Percentiles rank a stretch among this genome's conserved stretches.
Conservation (phyloP, 1,140 invertebrate species). For the Drosophila leontia region DNA sequence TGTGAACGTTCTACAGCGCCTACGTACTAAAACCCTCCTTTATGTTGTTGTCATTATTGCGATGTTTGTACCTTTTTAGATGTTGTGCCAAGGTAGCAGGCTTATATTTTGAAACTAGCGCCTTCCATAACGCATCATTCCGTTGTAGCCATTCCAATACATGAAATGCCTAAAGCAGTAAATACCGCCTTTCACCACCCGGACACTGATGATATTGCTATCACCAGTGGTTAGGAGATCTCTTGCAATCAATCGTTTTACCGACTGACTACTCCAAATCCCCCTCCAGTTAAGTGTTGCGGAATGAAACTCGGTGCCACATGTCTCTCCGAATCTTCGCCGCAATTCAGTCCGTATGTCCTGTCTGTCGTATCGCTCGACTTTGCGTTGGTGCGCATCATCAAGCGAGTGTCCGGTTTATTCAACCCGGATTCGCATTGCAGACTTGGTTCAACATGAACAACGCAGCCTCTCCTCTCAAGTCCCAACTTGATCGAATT, state of each 20-base stretch:
- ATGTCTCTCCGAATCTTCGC: background rate
- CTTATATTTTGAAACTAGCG: too few relatives aligned
- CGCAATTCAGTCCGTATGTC: background rate
- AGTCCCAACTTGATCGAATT: background rate
- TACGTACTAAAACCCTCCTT: background rate
- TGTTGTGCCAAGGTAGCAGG: too few relatives aligned
- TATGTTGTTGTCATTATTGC: too few relatives aligned
- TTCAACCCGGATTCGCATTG: background rate
- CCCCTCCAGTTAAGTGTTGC: background rate
- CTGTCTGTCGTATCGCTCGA: conserved; percentile 8
- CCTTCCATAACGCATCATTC: too few relatives aligned
- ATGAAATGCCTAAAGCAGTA: background rate
- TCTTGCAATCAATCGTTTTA: conserved; percentile 2
- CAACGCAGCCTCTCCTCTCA: conserved; percentile 1
- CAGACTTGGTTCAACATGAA: conserved; percentile 2
- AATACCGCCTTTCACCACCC: background rate
- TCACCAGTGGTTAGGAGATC: background rate
- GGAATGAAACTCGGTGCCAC: background rate
- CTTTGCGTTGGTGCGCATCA: conserved; percentile 12
- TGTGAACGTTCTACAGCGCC: too few relatives aligned
- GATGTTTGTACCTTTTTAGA: too few relatives aligned
- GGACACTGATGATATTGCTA: background rate
- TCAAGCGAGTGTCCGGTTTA: conserved; percentile 5
- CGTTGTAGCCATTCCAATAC: background rate
- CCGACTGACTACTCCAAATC: conserved; percentile 3